phyloP scores from a whole-genome alignment of 2,888 invertebrate species.

The Hypomecis atomaria region DNA sequence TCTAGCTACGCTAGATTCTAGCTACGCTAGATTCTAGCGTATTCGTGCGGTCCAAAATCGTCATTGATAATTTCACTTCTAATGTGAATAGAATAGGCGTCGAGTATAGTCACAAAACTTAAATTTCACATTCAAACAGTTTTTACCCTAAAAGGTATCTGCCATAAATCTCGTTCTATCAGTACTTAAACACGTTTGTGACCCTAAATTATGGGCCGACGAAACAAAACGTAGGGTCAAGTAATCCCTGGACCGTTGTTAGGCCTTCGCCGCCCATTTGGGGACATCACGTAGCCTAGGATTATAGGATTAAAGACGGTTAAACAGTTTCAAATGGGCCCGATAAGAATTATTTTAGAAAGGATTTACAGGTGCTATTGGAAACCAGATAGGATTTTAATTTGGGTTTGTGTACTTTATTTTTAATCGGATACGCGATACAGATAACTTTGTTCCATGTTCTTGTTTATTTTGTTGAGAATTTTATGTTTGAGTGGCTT shows the following conservation, averaged over 20 bases:
- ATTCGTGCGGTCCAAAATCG: no score
- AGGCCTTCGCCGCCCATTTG: slow-evolving; percentile 38
- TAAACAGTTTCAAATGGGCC: slow-evolving; percentile 36
- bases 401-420: no score
- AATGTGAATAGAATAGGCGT: no score
- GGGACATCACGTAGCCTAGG: slow-evolving; percentile 41
- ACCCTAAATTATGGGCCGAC: slow-evolving; percentile 30
- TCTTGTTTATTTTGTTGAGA: no score
- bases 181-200: slow-evolving; percentile 44
- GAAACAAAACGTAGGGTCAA: slow-evolving; percentile 40
- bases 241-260: slow-evolving; percentile 36
- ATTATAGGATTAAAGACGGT: slow-evolving; percentile 41
- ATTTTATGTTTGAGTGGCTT: no score
- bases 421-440: no score
- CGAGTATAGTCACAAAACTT: neutral
- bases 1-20: no score
- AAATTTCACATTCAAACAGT: neutral
- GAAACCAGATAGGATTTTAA: no score
- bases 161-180: slow-evolving; percentile 42
- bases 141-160: slow-evolving; percentile 3
- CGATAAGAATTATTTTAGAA: slow-evolving; percentile 5
- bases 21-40: no score
- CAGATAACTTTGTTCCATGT: no score
- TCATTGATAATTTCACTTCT: no score
- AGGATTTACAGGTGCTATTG: slow-evolving; percentile 1